Evolutionary conservation across 2,888 invertebrate species (phyloP).

Genomic region (Apantesis nais): DNA sequence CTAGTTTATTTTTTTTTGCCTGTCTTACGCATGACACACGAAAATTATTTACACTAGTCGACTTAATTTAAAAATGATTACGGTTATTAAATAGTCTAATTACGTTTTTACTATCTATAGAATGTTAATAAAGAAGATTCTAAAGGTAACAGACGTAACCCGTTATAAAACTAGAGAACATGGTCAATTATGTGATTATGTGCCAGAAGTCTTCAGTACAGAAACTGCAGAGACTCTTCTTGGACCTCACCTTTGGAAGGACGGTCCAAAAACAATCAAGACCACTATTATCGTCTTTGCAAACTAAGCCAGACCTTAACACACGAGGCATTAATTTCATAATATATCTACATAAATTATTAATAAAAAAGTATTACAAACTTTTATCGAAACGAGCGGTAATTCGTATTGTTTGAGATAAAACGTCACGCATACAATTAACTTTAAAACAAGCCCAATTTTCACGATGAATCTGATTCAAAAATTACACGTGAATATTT

Average conservation of each 20-base stretch:
- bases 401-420: background rate
- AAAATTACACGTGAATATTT: conserved; percentile 22
- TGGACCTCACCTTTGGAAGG: too few species aligned
- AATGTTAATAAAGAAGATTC: too few species aligned
- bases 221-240: too few species aligned
- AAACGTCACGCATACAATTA: background rate
- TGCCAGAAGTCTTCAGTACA: too few species aligned
- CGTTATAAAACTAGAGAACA: too few species aligned
- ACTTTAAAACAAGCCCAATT: conserved; percentile 13
- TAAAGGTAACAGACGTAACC: too few species aligned
- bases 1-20: background rate
- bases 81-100: background rate
- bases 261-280: too few species aligned
- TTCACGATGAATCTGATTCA: conserved; percentile 17
- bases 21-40: background rate
- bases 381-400: background rate
- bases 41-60: background rate
- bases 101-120: too few species aligned
- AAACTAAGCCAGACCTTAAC: background rate
- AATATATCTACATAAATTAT: background rate
- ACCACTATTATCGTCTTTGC: too few species aligned
- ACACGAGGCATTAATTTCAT: background rate
- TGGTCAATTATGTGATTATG: too few species aligned
- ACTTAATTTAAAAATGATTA: background rate
- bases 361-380: background rate